Evolutionary conservation across 2,888 invertebrate species (phyloP).

Genomic region (Cephonodes hylas): DNA sequence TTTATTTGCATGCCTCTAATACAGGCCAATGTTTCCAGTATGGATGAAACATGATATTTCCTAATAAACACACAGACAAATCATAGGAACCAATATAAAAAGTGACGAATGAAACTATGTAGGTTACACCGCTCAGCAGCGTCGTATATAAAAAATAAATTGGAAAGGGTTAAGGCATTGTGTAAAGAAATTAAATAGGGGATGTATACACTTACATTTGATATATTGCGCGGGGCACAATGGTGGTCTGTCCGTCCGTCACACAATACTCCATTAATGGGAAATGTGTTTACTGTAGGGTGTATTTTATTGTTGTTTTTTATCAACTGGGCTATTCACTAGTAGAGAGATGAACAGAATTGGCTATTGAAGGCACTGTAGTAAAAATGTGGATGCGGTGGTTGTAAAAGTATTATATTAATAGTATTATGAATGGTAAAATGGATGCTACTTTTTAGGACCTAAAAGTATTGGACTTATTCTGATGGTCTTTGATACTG

Average conservation of each 20-base stretch:
- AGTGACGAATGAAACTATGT: not conserved
- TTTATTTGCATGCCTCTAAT: too few species aligned
- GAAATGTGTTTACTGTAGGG: not conserved
- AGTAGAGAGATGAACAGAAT: not conserved
- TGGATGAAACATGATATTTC: too few species aligned
- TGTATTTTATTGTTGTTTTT: not conserved
- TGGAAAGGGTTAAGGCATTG: conserved; percentile 23
- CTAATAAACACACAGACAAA: too few species aligned
- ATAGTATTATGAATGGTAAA: not conserved
- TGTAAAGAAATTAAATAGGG: conserved; percentile 5
- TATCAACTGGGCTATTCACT: not conserved
- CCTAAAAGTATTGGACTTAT: too few species aligned
- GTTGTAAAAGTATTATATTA: not conserved
- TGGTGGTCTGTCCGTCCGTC: not conserved
- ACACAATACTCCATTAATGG: conserved; percentile 5
- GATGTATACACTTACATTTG: not conserved
- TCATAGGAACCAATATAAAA: not conserved
- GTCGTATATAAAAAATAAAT: conserved; percentile 6
- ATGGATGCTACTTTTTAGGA: not conserved
- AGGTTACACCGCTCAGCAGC: not conserved
- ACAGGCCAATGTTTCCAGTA: too few species aligned
- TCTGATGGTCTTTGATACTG: too few species aligned
- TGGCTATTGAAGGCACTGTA: not conserved
- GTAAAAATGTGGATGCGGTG: not conserved
- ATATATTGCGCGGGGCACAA: not conserved